Conservation (phyloP, 2,888 invertebrate genomes). For the Onchidella celtica region DNA sequence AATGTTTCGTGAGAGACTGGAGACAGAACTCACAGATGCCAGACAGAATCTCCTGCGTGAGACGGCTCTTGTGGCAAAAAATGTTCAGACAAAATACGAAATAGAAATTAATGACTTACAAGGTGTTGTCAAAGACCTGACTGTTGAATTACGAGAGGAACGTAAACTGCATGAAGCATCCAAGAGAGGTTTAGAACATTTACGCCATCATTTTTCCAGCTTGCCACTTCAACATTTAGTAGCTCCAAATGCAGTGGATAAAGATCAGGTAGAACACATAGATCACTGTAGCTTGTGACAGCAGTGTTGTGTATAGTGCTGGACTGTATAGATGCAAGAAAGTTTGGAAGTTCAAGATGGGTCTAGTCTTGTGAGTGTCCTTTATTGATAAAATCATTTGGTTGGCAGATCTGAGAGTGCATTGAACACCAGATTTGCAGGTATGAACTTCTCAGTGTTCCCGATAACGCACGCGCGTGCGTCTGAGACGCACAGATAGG, state of each 20-base stretch:
- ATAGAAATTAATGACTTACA: slow-evolving; percentile 66
- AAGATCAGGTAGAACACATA: slow-evolving; percentile 62
- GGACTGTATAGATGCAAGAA: too few species aligned
- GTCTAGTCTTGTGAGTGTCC: too few species aligned
- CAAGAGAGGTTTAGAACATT: slow-evolving; percentile 71
- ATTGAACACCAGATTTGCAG: too few species aligned
- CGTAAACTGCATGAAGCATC: slow-evolving; percentile 62
- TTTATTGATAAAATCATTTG: too few species aligned
- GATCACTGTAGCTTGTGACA: slow-evolving; percentile 56
- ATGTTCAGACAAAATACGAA: slow-evolving; percentile 64
- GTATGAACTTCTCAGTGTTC: too few species aligned
- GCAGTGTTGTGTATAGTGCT: too few species aligned
- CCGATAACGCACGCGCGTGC: too few species aligned
- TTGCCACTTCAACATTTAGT: slow-evolving; percentile 64
- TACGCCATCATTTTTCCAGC: slow-evolving; percentile 73
- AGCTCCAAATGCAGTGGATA: slow-evolving; percentile 60
- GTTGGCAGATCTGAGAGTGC: too few species aligned
- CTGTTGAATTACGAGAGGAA: slow-evolving; percentile 64
- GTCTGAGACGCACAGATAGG: too few species aligned
- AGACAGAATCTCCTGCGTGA: slow-evolving; percentile 61
- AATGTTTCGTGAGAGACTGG: slow-evolving; percentile 63
- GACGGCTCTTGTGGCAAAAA: slow-evolving; percentile 63
- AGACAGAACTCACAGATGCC: slow-evolving; percentile 61
- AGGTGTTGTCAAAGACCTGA: slow-evolving; percentile 62
- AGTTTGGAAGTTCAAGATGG: too few species aligned